Evolutionary conservation across 2,797 vertebrate genomes (phyloP).

Genomic region (Galagoides demidoff): DNA sequence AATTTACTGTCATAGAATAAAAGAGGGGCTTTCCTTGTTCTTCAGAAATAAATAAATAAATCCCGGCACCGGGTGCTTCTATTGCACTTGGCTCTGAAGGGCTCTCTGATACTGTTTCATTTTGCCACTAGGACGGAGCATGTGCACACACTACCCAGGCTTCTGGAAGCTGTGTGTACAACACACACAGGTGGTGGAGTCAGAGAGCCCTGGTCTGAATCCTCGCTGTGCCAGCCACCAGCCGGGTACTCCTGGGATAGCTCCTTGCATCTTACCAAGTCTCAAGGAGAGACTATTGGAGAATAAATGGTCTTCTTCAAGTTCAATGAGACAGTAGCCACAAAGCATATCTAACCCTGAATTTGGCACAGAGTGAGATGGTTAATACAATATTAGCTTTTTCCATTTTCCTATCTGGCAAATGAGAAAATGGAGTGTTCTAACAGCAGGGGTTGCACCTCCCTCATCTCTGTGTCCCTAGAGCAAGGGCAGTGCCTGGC

Average conservation of each 20-base stretch:
- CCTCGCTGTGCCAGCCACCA: neutral
- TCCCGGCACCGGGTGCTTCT: neutral
- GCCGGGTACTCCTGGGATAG: neutral
- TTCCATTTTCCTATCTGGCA: neutral
- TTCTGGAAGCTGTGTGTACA: neutral
- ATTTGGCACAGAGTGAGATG: neutral
- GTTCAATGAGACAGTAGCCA: neutral
- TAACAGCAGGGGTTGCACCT: neutral
- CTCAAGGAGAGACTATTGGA: neutral
- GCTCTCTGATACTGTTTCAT: neutral
- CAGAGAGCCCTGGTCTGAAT: neutral
- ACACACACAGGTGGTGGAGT: neutral
- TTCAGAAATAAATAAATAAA: slow-evolving; percentile 22
- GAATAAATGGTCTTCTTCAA: neutral
- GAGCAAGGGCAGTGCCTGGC: neutral
- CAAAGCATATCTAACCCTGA: neutral
- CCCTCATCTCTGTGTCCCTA: rapidly evolving
- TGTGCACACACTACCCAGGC: neutral
- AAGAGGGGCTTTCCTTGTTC: neutral
- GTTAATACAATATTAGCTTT: neutral
- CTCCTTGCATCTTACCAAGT: neutral
- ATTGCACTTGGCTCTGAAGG: neutral
- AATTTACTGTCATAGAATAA: neutral
- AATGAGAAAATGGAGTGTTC: neutral
- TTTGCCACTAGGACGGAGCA: neutral